Evolutionary conservation across 2,113 vertebrate genomes (phyloP), one percentile per base, ranked within the genome.

Genomic region (Phrynosoma blainvillii): DNA sequence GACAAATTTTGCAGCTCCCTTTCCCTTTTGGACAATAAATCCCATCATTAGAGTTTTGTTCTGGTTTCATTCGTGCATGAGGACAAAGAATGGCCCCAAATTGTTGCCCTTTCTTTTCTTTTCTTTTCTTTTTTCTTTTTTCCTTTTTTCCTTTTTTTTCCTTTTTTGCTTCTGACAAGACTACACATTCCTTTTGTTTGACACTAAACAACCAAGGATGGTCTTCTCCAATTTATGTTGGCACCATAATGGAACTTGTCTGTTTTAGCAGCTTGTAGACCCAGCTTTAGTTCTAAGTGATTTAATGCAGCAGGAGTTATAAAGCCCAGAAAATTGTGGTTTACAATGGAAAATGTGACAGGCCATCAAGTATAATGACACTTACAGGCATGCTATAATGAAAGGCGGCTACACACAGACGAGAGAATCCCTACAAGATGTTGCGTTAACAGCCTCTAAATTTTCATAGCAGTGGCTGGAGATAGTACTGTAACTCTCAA

Each of bases 301-400:
- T 88, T 92, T 90, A 79, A 86, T 86, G 82, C 52, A 78, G 73
- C 74, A 11, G 30, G 83, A 88, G 85, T 84, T 87, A 91, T 82
- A 90, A 93, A 91, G 86, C 79, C 81, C 85, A 87, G 75, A 89
- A 91, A 93, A 84, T 92, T 56, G 3, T 0, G 3, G 79, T 85
- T 92, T 90, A 89, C 86, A 95, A 86, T 91, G 86, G 84, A 90
- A 95, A 90, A 56, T 91, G 79, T 92, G 92, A 92, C 79, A 89
- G 59, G 86, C 83, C 73, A 87, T 93, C 90, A 87, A 87, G 47
- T 90, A 90, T 89, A 94, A 42, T 86, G 85, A 82, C 79, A 88
- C 65, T 76, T 91, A 30, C 8, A 91, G 85, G 71, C 68, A 86
- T 81, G 65, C 84, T 87, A 42, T 87, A 94, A 95, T 93, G 89